A percentile compares a stretch with the other conserved stretches of the same genome.
Evolutionary conservation across 2,113 vertebrate genomes (phyloP).

Genomic region (Orientallactaga bullata): DNA sequence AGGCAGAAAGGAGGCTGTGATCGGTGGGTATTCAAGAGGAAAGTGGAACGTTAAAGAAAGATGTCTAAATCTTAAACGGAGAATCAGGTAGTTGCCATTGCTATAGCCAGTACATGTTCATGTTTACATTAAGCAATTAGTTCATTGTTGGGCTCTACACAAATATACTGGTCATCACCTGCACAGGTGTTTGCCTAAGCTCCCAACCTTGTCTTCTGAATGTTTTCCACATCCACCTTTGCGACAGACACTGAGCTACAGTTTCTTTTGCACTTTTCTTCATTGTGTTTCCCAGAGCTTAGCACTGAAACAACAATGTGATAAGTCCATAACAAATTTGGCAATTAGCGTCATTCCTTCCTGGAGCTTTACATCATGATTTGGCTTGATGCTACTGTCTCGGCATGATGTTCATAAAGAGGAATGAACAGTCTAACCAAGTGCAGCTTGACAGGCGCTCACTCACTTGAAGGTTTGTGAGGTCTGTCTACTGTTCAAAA

Average conservation of each 20-base stretch:
- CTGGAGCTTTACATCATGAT: slow-evolving; percentile 54
- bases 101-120: not conserved
- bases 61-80: not conserved
- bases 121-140: not conserved
- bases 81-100: slow-evolving; percentile 35
- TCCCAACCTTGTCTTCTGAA: not conserved
- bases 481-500: not conserved
- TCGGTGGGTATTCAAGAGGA: slow-evolving; percentile 54
- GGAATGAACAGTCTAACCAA: slow-evolving; percentile 35
- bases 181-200: not conserved
- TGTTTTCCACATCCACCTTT: not conserved
- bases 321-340: slow-evolving; percentile 75
- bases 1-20: slow-evolving; percentile 63
- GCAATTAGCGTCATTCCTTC: slow-evolving; percentile 69
- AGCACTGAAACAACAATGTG: slow-evolving; percentile 73
- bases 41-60: slow-evolving; percentile 52
- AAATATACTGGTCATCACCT: not conserved
- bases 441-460: not conserved
- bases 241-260: not conserved
- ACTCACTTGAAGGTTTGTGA: not conserved
- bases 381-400: slow-evolving; percentile 54
- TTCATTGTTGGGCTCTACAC: not conserved
- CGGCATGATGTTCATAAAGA: slow-evolving; percentile 64
- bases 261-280: not conserved
- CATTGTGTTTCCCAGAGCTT: slow-evolving; percentile 8